A percentile compares a stretch with the other conserved stretches of the same genome.
phyloP scores from a whole-genome alignment of 92 coral and sea anemone species.

The Scolanthus callimorphus region DNA sequence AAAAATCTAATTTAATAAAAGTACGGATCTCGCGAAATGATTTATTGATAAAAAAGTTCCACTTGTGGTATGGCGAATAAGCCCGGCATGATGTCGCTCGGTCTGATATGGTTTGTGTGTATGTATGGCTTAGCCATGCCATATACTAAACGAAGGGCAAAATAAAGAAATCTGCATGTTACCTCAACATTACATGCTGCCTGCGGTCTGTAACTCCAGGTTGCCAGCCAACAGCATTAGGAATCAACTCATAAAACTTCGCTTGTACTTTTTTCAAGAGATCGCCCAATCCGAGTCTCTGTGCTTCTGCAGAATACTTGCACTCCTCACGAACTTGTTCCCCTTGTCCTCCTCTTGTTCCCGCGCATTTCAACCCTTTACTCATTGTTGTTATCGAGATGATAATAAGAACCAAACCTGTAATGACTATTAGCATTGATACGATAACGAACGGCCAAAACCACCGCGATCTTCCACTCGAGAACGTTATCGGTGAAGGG shows the following conservation, averaged over 20 bases:
- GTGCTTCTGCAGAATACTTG: slow-evolving; percentile 67
- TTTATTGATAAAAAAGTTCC: too few relatives aligned
- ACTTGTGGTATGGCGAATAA: too few relatives aligned
- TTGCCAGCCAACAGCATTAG: slow-evolving; percentile 56
- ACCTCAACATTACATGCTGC: slow-evolving; percentile 37
- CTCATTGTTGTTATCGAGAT: not conserved
- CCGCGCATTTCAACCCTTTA: not conserved
- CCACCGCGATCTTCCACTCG: slow-evolving; percentile 10
- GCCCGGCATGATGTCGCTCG: too few relatives aligned
- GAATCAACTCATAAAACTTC: slow-evolving; percentile 44
- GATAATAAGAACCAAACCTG: slow-evolving; percentile 19
- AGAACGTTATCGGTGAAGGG: not conserved
- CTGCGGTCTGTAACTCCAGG: slow-evolving; percentile 33
- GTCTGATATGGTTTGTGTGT: too few relatives aligned
- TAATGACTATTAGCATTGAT: slow-evolving; percentile 1
- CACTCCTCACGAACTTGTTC: slow-evolving; percentile 14
- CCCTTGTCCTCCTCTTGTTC: not conserved
- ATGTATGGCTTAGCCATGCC: too few relatives aligned
- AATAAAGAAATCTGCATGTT: too few relatives aligned
- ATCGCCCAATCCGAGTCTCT: slow-evolving; percentile 57
- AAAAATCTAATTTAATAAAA: too few relatives aligned
- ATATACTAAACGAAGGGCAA: too few relatives aligned
- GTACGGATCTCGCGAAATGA: too few relatives aligned
- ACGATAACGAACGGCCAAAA: slow-evolving; percentile 11
- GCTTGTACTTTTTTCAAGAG: slow-evolving; percentile 57